Percentiles rank a stretch among this genome's conserved stretches.
phyloP scores from a whole-genome alignment of 2,797 vertebrate species.

The Myripristis murdjan region DNA sequence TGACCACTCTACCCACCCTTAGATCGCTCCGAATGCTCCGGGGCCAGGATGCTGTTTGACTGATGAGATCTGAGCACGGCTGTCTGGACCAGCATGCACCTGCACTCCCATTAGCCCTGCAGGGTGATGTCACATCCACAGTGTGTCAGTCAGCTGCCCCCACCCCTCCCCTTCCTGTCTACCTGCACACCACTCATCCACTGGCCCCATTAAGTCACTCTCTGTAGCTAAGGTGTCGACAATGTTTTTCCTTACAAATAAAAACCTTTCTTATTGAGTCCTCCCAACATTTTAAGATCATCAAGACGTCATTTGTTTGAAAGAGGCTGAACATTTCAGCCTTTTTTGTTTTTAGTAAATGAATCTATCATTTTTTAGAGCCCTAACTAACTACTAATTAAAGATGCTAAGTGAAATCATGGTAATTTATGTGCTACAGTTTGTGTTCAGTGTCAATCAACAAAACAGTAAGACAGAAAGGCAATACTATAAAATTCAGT shows the following conservation, averaged over 20 bases:
- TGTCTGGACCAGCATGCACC: slow-evolving; percentile 66
- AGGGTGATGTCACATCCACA: slow-evolving; percentile 60
- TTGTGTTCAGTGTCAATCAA: not conserved
- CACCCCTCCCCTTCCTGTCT: slow-evolving; percentile 44
- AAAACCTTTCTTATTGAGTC: slow-evolving; percentile 28
- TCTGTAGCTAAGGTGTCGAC: slow-evolving; percentile 50
- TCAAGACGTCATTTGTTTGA: slow-evolving; percentile 16
- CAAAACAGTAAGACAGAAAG: not conserved
- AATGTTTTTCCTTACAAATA: slow-evolving; percentile 43
- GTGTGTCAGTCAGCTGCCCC: slow-evolving; percentile 52
- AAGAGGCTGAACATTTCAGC: not conserved
- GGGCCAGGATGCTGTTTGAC: slow-evolving; percentile 60
- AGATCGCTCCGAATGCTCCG: slow-evolving; percentile 48
- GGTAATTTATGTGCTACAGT: not conserved
- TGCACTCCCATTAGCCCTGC: slow-evolving; percentile 62
- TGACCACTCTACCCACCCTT: slow-evolving; percentile 6
- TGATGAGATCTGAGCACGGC: slow-evolving; percentile 38
- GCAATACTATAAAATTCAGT: not conserved
- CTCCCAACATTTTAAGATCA: slow-evolving; percentile 14
- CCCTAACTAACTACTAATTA: no score
- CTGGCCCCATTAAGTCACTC: slow-evolving; percentile 73
- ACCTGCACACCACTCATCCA: slow-evolving; percentile 69
- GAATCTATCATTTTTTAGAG: no score
- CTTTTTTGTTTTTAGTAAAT: no score
- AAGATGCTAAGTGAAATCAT: not conserved